Conservation (phyloP, 1,140 invertebrate genomes). For the Reticulitermes speratus region DNA sequence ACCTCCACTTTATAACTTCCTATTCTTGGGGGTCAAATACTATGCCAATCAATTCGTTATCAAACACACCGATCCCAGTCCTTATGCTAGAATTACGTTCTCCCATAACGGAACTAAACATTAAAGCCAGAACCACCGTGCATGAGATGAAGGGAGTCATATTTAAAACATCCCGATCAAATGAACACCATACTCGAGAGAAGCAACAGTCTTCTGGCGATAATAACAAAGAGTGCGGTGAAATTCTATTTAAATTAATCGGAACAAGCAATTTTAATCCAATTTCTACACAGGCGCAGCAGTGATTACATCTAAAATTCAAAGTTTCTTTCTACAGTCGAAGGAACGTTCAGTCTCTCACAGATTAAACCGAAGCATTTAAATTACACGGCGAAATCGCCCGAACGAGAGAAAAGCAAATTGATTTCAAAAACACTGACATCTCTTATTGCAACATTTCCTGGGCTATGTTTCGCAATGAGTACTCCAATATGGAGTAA, state of each 20-base stretch:
- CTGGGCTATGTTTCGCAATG: neutral
- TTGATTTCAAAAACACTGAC: neutral
- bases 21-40: no score
- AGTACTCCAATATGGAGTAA: no score
- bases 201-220: neutral
- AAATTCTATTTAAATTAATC: neutral
- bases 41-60: no score
- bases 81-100: no score
- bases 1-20: no score
- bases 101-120: no score
- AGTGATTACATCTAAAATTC: conserved; percentile 17
- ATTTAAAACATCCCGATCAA: neutral
- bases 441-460: neutral
- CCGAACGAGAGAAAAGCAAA: neutral
- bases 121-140: no score
- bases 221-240: neutral
- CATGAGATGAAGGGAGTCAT: no score
- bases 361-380: conserved; percentile 1
- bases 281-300: neutral
- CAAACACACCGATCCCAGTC: no score
- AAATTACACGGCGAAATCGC: neutral
- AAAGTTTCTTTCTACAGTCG: neutral
- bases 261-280: neutral
- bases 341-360: neutral
- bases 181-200: neutral